Conservation (phyloP, 2,113 vertebrate species). For the Gymnorhina tibicen region DNA sequence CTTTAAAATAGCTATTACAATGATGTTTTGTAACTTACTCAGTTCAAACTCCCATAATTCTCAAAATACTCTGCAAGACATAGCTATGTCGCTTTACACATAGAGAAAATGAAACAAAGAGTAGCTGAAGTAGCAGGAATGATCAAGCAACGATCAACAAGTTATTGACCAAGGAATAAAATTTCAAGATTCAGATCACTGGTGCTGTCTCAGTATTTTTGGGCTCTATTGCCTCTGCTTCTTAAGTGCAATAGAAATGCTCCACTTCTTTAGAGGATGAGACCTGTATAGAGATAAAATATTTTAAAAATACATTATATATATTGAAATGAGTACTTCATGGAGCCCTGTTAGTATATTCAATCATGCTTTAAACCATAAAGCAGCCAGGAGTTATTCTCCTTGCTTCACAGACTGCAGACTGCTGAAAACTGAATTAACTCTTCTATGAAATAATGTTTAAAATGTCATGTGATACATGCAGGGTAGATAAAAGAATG, state of each 20-base stretch:
- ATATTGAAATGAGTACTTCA: slow-evolving; percentile 48
- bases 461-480: background rate
- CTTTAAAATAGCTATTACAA: background rate
- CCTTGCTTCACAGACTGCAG: slow-evolving; percentile 30
- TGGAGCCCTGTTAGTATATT: slow-evolving; percentile 37
- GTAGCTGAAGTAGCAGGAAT: background rate
- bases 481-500: background rate
- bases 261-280: background rate
- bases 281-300: background rate
- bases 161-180: slow-evolving; percentile 3
- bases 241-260: background rate
- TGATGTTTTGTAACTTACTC: background rate
- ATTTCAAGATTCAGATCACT: background rate
- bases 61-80: background rate
- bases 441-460: background rate
- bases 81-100: background rate
- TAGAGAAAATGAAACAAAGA: background rate
- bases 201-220: background rate
- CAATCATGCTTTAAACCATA: slow-evolving; percentile 45
- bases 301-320: slow-evolving; percentile 17
- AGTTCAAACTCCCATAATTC: background rate
- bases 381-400: slow-evolving; percentile 17
- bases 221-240: background rate
- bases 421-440: slow-evolving; percentile 38
- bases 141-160: background rate